Percentiles rank a stretch among this genome's conserved stretches.
These are phyloP conservation scores for Polypterus bichir DNA, from an alignment of 2,113 vertebrate species.

Conservation along the genomic window DNA sequence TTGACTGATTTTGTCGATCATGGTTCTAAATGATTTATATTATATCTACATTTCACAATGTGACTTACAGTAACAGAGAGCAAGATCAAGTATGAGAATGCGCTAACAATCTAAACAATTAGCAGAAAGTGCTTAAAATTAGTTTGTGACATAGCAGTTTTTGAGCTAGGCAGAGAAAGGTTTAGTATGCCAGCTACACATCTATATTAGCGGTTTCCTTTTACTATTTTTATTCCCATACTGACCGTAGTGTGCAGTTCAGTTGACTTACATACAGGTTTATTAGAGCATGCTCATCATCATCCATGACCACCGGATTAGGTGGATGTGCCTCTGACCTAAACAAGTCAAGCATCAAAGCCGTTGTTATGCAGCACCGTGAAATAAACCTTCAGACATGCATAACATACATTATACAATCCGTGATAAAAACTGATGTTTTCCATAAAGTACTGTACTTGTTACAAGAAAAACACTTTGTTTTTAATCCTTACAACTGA, in stretches of 20 bases:
- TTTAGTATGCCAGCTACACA: constrained; percentile 18
- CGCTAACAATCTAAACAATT: too few species aligned
- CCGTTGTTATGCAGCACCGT: constrained; percentile 8
- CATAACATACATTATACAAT: too few species aligned
- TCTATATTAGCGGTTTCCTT: constrained; percentile 4
- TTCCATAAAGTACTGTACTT: too few species aligned
- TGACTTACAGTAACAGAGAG: too few species aligned
- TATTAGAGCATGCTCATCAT: constrained; percentile 53
- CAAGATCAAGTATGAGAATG: too few species aligned
- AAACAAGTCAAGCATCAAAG: constrained; percentile 49
- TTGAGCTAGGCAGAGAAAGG: constrained; percentile 24
- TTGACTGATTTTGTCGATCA: too few species aligned
- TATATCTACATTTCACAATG: too few species aligned
- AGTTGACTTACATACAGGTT: constrained; percentile 58
- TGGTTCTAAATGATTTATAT: too few species aligned
- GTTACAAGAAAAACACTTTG: too few species aligned
- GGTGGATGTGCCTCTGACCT: constrained; percentile 47
- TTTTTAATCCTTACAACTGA: too few species aligned
- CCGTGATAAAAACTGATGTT: too few species aligned
- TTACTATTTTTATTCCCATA: constrained; percentile 28
- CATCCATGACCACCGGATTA: constrained; percentile 47
- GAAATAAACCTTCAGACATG: neutral
- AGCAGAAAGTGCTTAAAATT: too few species aligned
- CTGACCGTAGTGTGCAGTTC: constrained; percentile 47
- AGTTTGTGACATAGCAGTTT: neutral